phyloP scores from a whole-genome alignment of 2,797 vertebrate genomes.

The Cossypha dichroa region DNA sequence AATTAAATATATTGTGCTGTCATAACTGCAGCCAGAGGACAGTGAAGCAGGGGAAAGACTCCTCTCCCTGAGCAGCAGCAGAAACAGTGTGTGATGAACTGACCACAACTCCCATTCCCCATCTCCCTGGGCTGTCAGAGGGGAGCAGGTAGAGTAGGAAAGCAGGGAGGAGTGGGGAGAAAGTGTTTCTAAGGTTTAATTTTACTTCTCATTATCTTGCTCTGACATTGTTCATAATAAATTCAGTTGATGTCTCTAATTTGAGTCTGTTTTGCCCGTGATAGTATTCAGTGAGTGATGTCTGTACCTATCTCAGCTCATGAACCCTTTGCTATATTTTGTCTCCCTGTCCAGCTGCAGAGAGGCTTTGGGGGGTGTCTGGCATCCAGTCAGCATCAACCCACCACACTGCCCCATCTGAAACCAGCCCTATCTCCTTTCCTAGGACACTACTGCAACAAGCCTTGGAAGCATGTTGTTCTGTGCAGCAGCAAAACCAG shows the following conservation, averaged over 20 bases:
- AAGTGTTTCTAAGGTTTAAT: neutral
- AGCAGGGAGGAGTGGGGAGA: neutral
- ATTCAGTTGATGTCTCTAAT: neutral
- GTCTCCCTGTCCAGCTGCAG: neutral
- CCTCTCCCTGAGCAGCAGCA: neutral
- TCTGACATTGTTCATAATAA: neutral
- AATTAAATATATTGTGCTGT: neutral
- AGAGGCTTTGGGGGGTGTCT: neutral
- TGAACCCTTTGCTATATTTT: neutral
- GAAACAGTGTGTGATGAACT: neutral
- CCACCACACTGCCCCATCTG: neutral
- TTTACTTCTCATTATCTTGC: neutral
- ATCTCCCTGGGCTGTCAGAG: neutral
- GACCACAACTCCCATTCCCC: neutral
- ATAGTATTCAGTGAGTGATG: neutral
- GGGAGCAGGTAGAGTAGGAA: neutral
- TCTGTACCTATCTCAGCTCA: neutral
- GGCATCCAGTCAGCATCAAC: neutral
- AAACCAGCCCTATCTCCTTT: neutral
- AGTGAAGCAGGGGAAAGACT: neutral
- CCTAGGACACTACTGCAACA: neutral
- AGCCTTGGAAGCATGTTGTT: neutral
- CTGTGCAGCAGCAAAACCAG: neutral
- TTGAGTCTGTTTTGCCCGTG: neutral
- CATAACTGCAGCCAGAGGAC: neutral